Conservation (phyloP, 2,888 invertebrate genomes). For the Caenorhabditis sp. region DNA sequence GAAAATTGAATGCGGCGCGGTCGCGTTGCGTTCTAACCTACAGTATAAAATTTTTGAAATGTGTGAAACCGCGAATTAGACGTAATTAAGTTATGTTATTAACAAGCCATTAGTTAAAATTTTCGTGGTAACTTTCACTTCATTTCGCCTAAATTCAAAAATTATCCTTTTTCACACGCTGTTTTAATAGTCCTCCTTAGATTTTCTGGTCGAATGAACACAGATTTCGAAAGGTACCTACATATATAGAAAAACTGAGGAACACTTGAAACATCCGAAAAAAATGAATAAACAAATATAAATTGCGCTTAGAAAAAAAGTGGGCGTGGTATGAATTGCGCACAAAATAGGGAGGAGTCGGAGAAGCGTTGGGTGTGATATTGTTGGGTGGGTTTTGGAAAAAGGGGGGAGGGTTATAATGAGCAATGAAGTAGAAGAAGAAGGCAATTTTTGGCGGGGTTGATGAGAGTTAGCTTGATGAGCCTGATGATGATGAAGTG, state of each 20-base stretch:
- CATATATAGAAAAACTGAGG: not conserved
- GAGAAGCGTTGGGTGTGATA: not conserved
- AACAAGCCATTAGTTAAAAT: not conserved
- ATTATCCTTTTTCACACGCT: not conserved
- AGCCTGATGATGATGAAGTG: constrained; percentile 1
- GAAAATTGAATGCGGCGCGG: too few species aligned
- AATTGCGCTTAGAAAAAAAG: not conserved
- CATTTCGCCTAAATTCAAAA: not conserved
- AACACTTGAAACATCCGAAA: not conserved
- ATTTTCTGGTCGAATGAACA: not conserved
- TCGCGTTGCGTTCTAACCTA: too few species aligned
- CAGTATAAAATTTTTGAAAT: too few species aligned
- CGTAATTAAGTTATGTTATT: too few species aligned
- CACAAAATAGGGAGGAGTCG: too few species aligned
- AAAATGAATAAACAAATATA: not conserved
- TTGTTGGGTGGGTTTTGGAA: not conserved
- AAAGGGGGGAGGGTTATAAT: not conserved
- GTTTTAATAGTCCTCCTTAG: not conserved
- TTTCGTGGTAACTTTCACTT: not conserved
- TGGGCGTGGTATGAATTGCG: not conserved
- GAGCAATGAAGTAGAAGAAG: not conserved
- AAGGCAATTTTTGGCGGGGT: not conserved
- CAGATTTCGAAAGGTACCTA: not conserved
- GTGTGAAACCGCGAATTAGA: too few species aligned
- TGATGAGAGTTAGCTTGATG: not conserved